These are phyloP conservation scores for Pterostichus niger DNA, from an alignment of 2,888 invertebrate genomes.

Conservation along the genomic window DNA sequence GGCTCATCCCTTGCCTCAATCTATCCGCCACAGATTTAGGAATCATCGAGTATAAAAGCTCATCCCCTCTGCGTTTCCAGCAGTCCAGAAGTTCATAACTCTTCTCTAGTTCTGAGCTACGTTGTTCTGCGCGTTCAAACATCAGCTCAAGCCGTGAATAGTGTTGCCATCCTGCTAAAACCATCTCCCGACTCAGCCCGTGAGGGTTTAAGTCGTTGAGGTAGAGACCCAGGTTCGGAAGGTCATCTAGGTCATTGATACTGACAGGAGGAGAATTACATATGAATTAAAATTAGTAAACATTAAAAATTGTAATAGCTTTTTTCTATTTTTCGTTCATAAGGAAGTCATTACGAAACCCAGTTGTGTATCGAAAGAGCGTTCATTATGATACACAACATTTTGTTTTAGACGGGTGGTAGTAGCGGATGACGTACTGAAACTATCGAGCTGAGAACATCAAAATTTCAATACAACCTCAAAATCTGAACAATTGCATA, in stretches of 20 bases:
- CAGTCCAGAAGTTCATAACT: constrained; percentile 88
- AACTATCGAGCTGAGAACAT: too few species aligned
- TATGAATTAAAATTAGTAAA: too few species aligned
- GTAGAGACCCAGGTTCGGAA: constrained; percentile 88
- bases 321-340: too few species aligned
- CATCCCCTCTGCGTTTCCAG: constrained; percentile 92
- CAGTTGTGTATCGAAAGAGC: too few species aligned
- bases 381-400: too few species aligned
- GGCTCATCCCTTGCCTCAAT: constrained; percentile 86
- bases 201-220: constrained; percentile 92
- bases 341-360: too few species aligned
- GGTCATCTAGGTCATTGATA: constrained; percentile 90
- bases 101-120: constrained; percentile 88
- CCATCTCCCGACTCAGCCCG: constrained; percentile 90
- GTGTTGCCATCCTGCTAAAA: constrained; percentile 92
- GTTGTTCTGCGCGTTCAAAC: constrained; percentile 90
- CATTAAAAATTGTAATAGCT: too few species aligned
- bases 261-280: constrained; percentile 76
- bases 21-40: constrained; percentile 91
- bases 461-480: too few species aligned
- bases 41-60: constrained; percentile 94
- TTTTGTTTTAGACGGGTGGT: too few species aligned
- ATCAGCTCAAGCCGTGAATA: constrained; percentile 88
- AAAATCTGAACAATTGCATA: too few species aligned
- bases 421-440: too few species aligned